Evolutionary conservation across 2,888 invertebrate species (phyloP).

Genomic region (Idaea straminata): DNA sequence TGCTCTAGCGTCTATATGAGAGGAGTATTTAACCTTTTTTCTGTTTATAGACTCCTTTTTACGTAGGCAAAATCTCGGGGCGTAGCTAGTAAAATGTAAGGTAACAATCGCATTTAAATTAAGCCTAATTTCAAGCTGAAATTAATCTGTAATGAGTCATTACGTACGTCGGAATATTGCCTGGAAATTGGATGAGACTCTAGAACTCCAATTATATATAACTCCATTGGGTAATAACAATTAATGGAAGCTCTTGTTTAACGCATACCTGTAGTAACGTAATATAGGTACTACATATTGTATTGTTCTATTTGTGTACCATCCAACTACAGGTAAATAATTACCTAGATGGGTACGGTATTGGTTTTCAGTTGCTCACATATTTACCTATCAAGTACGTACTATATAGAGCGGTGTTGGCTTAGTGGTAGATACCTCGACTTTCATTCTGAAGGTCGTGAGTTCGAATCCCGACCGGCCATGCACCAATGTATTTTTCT

Average conservation of each 20-base stretch:
- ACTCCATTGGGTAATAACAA: not conserved
- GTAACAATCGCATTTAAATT: not conserved
- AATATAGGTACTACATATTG: not conserved
- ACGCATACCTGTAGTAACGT: not conserved
- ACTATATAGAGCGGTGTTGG: too few species aligned
- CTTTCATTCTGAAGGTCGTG: too few species aligned
- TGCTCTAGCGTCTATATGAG: too few species aligned
- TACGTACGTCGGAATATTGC: not conserved
- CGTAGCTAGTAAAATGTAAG: not conserved
- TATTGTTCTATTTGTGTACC: too few species aligned
- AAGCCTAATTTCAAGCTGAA: not conserved
- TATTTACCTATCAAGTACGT: too few species aligned
- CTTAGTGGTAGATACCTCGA: too few species aligned
- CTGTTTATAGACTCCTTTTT: not conserved
- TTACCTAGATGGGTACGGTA: too few species aligned
- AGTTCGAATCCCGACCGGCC: too few species aligned
- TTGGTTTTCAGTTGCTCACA: too few species aligned
- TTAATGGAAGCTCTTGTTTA: conserved; percentile 1
- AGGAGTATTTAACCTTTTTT: not conserved
- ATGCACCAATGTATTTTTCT: too few species aligned
- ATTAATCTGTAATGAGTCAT: not conserved
- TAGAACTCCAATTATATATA: not conserved
- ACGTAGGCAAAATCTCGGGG: too few species aligned
- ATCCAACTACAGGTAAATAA: too few species aligned
- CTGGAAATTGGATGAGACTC: not conserved